Evolutionary conservation across 2,113 vertebrate genomes (phyloP).

Genomic region (Pteruthius melanotis): DNA sequence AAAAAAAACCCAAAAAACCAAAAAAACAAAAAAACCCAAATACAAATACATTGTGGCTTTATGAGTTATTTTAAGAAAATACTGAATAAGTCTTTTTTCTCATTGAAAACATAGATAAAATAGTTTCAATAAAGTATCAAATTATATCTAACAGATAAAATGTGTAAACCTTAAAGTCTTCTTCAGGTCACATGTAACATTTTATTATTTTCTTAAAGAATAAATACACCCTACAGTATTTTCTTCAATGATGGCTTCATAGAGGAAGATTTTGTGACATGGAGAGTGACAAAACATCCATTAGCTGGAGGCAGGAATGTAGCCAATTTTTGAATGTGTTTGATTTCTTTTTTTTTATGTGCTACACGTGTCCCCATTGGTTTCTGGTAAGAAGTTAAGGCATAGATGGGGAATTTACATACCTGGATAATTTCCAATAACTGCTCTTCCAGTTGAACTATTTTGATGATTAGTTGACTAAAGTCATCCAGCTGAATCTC

Average conservation of each 20-base stretch:
- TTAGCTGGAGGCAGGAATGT: not conserved
- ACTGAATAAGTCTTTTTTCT: not conserved
- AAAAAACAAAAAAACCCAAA: no score
- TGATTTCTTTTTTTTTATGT: not conserved
- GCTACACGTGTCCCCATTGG: not conserved
- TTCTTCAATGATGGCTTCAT: not conserved
- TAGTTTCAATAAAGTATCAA: not conserved
- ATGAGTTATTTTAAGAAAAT: not conserved
- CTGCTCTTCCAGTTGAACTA: not conserved
- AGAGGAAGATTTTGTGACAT: not conserved
- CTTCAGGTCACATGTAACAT: not conserved
- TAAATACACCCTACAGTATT: not conserved
- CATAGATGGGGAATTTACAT: not conserved
- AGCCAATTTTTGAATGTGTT: not conserved
- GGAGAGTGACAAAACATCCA: not conserved
- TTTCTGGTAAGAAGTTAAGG: not conserved
- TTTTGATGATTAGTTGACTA: constrained; percentile 16
- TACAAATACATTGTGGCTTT: not conserved
- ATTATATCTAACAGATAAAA: not conserved
- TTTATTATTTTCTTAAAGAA: not conserved
- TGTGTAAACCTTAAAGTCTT: not conserved
- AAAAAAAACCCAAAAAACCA: no score
- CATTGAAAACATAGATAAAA: not conserved
- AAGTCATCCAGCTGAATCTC: not conserved
- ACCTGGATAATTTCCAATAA: not conserved